These are phyloP conservation scores for Cryptus armator DNA, from an alignment of 2,888 invertebrate genomes.

Conservation along the genomic window DNA sequence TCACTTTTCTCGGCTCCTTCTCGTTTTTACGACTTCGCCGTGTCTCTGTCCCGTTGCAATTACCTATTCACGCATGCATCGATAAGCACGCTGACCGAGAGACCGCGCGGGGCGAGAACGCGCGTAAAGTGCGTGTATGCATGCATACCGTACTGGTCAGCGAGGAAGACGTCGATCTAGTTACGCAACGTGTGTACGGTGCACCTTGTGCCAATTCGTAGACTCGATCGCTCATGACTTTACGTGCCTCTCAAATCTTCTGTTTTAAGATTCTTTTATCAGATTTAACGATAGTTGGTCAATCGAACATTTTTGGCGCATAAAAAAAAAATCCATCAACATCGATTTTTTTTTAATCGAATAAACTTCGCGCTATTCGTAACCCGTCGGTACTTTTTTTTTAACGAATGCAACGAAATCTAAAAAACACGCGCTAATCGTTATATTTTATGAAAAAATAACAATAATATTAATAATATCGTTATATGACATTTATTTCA, in stretches of 20 bases:
- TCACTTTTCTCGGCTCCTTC: neutral
- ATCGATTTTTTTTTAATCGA: no score
- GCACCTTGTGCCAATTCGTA: conserved; percentile 73
- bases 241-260: conserved; percentile 39
- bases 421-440: no score
- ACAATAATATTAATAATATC: no score
- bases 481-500: no score
- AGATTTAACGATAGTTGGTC: neutral
- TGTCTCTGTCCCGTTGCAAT: neutral
- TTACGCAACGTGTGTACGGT: conserved; percentile 68
- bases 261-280: conserved; percentile 24
- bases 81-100: conserved; percentile 42
- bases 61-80: conserved; percentile 17
- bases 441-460: no score
- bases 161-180: conserved; percentile 72
- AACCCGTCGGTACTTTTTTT: no score
- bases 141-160: conserved; percentile 32
- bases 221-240: conserved; percentile 66
- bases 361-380: no score
- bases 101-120: conserved; percentile 29
- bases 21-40: neutral
- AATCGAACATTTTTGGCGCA: neutral
- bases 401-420: no score
- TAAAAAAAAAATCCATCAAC: neutral
- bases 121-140: conserved; percentile 50